A percentile compares a stretch with the other conserved stretches of the same genome.
Evolutionary conservation across 2,113 vertebrate species (phyloP).

Genomic region (Sylvietta virens): DNA sequence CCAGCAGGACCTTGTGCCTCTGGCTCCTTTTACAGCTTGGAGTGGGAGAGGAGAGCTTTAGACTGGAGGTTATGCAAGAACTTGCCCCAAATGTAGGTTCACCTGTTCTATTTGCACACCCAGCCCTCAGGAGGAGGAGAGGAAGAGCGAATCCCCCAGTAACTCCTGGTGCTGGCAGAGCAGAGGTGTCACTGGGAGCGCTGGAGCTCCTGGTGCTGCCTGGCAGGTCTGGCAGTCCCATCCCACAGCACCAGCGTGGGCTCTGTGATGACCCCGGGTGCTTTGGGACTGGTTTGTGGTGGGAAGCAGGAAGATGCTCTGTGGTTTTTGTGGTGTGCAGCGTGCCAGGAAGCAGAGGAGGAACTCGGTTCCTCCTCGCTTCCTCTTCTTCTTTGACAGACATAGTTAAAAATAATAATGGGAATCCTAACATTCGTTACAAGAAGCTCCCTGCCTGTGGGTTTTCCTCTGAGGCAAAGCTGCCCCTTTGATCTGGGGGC

Average conservation of each 20-base stretch:
- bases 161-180: rapidly evolving
- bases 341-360: neutral
- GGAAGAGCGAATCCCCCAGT: rapidly evolving
- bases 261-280: rapidly evolving
- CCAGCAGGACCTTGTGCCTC: neutral
- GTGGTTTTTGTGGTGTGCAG: neutral
- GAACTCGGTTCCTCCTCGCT: too few relatives aligned
- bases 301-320: neutral
- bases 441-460: neutral
- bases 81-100: neutral
- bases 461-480: neutral
- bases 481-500: neutral
- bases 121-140: neutral
- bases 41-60: neutral
- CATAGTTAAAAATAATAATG: neutral
- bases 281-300: neutral
- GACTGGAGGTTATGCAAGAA: neutral
- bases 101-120: neutral
- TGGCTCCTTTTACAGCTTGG: neutral
- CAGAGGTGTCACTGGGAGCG: neutral
- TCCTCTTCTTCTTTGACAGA: neutral
- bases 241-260: neutral
- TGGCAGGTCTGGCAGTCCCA: neutral
- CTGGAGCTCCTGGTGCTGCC: neutral
- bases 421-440: neutral